These are phyloP conservation scores for Amphiura filiformis DNA, from an alignment of 35 echinoderm and acorn worm species.

Conservation along the genomic window DNA sequence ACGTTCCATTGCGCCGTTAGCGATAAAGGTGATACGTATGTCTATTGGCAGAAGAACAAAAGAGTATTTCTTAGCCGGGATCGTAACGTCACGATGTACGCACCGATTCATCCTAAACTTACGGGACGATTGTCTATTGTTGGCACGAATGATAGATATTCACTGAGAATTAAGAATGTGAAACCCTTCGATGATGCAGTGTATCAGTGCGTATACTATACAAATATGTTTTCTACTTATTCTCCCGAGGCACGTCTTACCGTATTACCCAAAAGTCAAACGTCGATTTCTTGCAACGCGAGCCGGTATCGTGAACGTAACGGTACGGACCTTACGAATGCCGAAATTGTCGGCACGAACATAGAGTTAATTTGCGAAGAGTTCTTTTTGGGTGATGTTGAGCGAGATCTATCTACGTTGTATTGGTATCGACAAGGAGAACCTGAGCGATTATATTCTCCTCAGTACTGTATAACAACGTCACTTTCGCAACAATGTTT, in stretches of 20 bases:
- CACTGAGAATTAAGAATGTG: not conserved
- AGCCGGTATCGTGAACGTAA: not conserved
- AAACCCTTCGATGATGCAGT: not conserved
- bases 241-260: not conserved
- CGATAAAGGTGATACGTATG: constrained; percentile 13
- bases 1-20: not conserved
- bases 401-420: too few species aligned
- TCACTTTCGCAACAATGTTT: too few species aligned
- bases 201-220: not conserved
- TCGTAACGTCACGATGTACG: not conserved
- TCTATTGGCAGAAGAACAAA: constrained; percentile 30
- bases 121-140: not conserved
- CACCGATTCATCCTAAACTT: not conserved
- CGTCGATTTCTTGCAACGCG: not conserved
- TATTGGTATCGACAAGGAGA: too few species aligned
- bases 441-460: too few species aligned
- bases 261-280: not conserved
- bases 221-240: not conserved
- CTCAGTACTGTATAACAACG: too few species aligned
- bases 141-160: not conserved
- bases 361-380: too few species aligned
- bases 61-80: not conserved
- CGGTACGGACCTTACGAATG: not conserved
- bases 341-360: too few species aligned
- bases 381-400: too few species aligned